phyloP scores from a whole-genome alignment of 2,113 vertebrate species.

The Rhodinocichla rosea region DNA sequence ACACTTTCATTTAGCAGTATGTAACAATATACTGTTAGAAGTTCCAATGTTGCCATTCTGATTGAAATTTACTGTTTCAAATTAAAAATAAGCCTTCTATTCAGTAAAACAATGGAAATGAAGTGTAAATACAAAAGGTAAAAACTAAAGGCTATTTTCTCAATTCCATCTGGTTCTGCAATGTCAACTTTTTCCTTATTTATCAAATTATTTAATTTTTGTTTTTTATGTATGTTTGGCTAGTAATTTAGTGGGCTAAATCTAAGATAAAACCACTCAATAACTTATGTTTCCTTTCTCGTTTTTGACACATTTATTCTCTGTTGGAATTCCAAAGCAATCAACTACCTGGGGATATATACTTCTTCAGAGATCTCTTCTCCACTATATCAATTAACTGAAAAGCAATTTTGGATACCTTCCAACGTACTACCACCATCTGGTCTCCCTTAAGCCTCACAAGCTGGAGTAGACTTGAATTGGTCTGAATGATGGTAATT shows the following conservation, averaged over 20 bases:
- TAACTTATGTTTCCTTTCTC: slow-evolving; percentile 58
- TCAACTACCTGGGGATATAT: slow-evolving; percentile 71
- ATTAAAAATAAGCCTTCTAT: slow-evolving; percentile 26
- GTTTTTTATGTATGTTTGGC: neutral
- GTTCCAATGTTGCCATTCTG: neutral
- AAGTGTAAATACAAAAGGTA: slow-evolving; percentile 5
- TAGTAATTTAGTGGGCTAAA: slow-evolving; percentile 54
- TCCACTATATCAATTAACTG: slow-evolving; percentile 72
- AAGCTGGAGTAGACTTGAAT: slow-evolving; percentile 64
- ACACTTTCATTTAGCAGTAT: neutral
- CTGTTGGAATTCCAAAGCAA: slow-evolving; percentile 72
- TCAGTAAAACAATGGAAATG: neutral
- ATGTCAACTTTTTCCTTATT: neutral
- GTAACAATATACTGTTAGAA: neutral
- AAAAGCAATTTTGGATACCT: slow-evolving; percentile 71
- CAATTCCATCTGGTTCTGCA: slow-evolving; percentile 18
- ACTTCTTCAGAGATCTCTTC: slow-evolving; percentile 65
- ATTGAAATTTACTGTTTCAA: slow-evolving; percentile 48
- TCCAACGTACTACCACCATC: slow-evolving; percentile 69
- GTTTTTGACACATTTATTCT: slow-evolving; percentile 66
- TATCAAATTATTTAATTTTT: neutral
- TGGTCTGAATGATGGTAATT: slow-evolving; percentile 72
- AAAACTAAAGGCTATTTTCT: neutral
- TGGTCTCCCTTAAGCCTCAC: slow-evolving; percentile 67
- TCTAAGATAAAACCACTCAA: slow-evolving; percentile 33